Percentiles rank a stretch among this genome's conserved stretches.
phyloP scores from a whole-genome alignment of 2,113 vertebrate species.

The Apodemus sylvaticus region DNA sequence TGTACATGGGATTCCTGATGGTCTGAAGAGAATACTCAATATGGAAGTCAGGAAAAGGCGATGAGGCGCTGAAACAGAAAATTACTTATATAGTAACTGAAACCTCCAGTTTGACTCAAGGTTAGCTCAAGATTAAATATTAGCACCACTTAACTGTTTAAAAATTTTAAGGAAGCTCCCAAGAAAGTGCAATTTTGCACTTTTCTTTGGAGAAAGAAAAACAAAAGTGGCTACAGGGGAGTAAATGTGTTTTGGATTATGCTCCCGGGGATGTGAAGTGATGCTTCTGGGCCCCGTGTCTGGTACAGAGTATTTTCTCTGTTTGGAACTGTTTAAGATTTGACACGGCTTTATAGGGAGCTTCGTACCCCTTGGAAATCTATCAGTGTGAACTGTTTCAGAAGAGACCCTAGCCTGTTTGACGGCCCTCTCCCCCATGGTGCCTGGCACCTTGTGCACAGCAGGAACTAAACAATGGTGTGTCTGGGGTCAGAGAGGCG shows the following conservation, averaged over 20 bases:
- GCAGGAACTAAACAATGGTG: not conserved
- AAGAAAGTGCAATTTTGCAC: not conserved
- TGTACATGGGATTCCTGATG: not conserved
- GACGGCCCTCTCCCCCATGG: not conserved
- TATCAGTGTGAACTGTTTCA: slow-evolving; percentile 1
- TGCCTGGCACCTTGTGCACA: not conserved
- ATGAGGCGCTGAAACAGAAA: not conserved
- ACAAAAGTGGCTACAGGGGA: not conserved
- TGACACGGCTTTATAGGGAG: not conserved
- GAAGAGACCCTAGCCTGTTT: not conserved
- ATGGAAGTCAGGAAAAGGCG: not conserved
- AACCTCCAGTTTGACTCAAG: not conserved
- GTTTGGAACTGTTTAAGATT: slow-evolving; percentile 44
- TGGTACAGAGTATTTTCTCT: not conserved
- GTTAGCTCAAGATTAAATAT: not conserved
- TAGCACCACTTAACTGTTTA: not conserved
- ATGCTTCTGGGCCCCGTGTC: slow-evolving; percentile 23
- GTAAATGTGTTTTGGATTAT: slow-evolving; percentile 55
- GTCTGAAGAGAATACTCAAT: not conserved
- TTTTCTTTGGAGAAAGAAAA: slow-evolving; percentile 31
- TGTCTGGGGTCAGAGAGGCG: not conserved
- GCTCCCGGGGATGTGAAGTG: not conserved
- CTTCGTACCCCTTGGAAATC: not conserved
- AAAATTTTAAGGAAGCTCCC: not conserved
- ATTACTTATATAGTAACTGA: not conserved